Conservation (phyloP, 2,888 invertebrate genomes). For the Parnassius smintheus region DNA sequence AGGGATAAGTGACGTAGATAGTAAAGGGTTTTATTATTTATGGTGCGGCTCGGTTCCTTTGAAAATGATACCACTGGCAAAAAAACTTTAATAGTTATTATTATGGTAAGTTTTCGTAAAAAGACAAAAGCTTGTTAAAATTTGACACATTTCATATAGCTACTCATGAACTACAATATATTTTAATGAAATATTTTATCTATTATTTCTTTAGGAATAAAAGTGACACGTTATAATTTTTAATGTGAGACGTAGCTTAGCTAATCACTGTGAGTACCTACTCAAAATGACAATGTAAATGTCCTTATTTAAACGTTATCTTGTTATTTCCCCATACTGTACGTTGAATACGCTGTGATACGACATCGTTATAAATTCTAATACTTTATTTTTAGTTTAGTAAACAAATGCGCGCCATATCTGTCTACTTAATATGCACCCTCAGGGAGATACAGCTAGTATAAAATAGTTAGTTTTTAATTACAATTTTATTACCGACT, state of each 20-base stretch:
- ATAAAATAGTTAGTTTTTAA: slow-evolving; percentile 79
- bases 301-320: slow-evolving; percentile 15
- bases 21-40: slow-evolving; percentile 58
- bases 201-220: no score
- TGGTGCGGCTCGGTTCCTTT: neutral
- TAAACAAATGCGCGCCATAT: slow-evolving; percentile 67
- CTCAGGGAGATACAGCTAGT: slow-evolving; percentile 63
- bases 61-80: neutral
- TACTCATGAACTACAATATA: no score
- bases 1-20: slow-evolving; percentile 33
- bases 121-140: no score
- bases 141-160: no score
- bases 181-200: no score
- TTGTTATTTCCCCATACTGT: slow-evolving; percentile 12
- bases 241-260: neutral
- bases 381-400: slow-evolving; percentile 69
- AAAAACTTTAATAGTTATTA: no score
- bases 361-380: slow-evolving; percentile 62
- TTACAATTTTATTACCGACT: slow-evolving; percentile 76
- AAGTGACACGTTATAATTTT: neutral
- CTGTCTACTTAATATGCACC: slow-evolving; percentile 77
- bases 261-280: neutral
- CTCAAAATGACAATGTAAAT: slow-evolving; percentile 28
- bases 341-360: slow-evolving; percentile 20
- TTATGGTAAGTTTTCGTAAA: no score